Evolutionary conservation across 2,113 vertebrate species (phyloP), one percentile per base, ranked within the genome.

Genomic region (Entelurus aequoreus): DNA sequence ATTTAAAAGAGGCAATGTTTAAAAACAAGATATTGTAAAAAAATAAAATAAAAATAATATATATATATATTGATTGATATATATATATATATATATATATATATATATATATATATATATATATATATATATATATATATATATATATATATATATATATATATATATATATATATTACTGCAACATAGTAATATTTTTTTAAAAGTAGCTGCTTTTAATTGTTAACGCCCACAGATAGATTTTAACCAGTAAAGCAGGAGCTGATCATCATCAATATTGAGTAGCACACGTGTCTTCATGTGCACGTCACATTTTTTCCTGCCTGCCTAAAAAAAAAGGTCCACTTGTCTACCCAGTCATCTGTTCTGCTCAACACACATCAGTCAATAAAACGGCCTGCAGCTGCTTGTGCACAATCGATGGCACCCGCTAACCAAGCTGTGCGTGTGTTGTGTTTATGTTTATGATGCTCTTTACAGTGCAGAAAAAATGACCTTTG

Each of bases 341-440:
- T 62, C 60, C 55, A 12, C 61, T 74, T 44, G 55, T 48, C 60
- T 42, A 54, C 53, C 52, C 55, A 19, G 51, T 48, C 59, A 72
- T 80, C 62, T 66, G 37, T 74, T 70, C 65, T 53, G 54, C 51
- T 68, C 13, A 69, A 13, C 64, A 49, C 54, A 65, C 60, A 28
- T 28, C 50, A 60, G 51, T 63, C 54, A 60, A 63, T 72, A 62
- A 62, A 46, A 68, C 21, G 15, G 40, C 71, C 68, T 56, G 62
- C 71, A 53, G 75, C 65, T 62, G 54, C 21, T 46, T 60, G 61
- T 12, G 35, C 10, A 47, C 42, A 56, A 74, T 80, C 73, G 67
- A 68, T 78, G 68, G 61, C 28, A 56, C 56, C 36, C 21, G 42
- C 14, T 46, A 57, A 60, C 51, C 59, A 5, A 6, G 44, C 54